phyloP scores from a whole-genome alignment of 92 coral and sea anemone genomes.

The Porites rus region DNA sequence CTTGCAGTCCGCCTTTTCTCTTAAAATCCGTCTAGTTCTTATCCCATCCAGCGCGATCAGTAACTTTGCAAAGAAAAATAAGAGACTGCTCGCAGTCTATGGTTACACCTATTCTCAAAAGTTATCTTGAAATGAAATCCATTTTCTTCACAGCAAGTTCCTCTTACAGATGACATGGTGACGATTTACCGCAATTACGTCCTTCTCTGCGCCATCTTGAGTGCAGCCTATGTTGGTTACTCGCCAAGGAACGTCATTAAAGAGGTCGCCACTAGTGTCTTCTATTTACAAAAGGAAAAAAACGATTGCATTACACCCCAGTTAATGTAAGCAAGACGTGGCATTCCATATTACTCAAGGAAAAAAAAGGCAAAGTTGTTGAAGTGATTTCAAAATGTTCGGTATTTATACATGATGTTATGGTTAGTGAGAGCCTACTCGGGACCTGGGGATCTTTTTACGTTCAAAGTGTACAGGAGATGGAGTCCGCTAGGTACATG shows the following conservation, averaged over 20 bases:
- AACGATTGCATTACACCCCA: background rate
- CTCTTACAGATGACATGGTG: conserved; percentile 34
- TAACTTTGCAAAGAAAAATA: background rate
- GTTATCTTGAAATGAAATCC: background rate
- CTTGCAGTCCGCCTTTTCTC: too few species aligned
- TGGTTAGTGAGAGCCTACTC: too few species aligned
- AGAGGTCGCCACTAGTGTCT: conserved; percentile 3
- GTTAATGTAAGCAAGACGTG: background rate
- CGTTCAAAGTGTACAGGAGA: too few species aligned
- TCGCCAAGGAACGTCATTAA: conserved; percentile 2
- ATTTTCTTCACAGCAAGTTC: conserved; percentile 1
- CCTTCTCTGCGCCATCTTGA: background rate
- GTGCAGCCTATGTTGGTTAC: background rate
- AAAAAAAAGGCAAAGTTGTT: too few species aligned
- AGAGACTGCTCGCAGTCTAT: background rate
- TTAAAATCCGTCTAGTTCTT: too few species aligned
- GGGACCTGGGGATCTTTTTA: too few species aligned
- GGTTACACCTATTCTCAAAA: background rate
- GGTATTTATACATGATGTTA: too few species aligned
- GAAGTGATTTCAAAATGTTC: too few species aligned
- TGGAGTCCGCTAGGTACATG: too few species aligned
- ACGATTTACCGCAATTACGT: conserved; percentile 42
- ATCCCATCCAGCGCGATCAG: too few species aligned
- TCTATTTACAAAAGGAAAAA: background rate
- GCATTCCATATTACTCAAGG: too few species aligned